Evolutionary conservation across 2,888 invertebrate species (phyloP), one percentile per base, ranked within the genome.

Genomic region (Diadegma fenestrale): DNA sequence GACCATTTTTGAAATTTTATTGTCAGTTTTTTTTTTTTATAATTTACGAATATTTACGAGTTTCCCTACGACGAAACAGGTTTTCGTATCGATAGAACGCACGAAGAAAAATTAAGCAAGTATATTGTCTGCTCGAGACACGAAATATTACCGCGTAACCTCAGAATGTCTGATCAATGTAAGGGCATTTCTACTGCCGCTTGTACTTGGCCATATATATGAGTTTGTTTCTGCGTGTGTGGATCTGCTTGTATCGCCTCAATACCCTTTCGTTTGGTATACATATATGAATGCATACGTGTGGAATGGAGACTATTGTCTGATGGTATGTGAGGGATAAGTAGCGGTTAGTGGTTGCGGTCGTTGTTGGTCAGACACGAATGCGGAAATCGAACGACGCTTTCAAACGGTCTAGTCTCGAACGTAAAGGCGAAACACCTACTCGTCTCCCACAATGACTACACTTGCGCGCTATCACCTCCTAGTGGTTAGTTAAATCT

Each of bases 281-380:
- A 33, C 48, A 76, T 66, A 66, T 37, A 75, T n/a, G 10, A n/a
- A 45, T 4, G 30, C 51, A 17, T 33, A 71, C 43, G 33, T 41
- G 33, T 63, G 69, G 63, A n/a, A 26, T 12, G 26, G 61, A 41
- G 63, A 63, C 37, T 14, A 69, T 41, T 33, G 33, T n/a, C 51
- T 43, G 63, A 72, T 64, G 22, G 48, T 76, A 43, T 33, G 82
- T 68, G 61, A 63, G 58, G 73, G 68, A 82, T 84, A 80, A 85
- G 82, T 84, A 86, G 85, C 85, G 86, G 87, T 88, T 83, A 87
- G 88, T 85, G 87, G 88, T 88, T 88, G 88, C 85, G 87, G 87
- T 86, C 85, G 83, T 83, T 73, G 86, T 63, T 86, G 85, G 86
- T 87, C 87, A 80, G 88, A 88, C 87, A 85, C 80, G 85, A 79